These are phyloP conservation scores for Oophaga pumilio DNA, from an alignment of 2,113 vertebrate genomes.

Conservation along the genomic window DNA sequence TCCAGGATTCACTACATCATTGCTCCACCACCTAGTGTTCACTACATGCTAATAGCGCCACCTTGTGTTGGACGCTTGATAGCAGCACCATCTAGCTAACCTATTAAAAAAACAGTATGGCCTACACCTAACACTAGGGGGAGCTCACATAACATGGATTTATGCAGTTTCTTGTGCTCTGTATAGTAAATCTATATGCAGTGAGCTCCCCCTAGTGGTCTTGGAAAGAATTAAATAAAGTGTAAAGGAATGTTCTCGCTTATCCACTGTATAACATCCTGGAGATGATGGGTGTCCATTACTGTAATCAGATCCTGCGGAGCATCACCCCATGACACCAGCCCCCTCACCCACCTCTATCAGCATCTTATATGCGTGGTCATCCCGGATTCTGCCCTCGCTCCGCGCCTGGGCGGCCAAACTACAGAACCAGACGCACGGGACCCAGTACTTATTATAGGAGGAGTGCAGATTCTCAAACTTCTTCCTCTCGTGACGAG, in stretches of 20 bases:
- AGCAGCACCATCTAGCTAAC: background rate
- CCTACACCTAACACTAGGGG: background rate
- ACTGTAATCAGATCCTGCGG: background rate
- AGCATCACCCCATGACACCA: background rate
- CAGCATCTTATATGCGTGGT: constrained; percentile 85
- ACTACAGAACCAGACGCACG: constrained; percentile 91
- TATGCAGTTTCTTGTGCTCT: background rate
- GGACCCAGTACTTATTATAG: constrained; percentile 95
- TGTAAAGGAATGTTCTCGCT: too few species aligned
- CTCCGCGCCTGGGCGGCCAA: constrained; percentile 82
- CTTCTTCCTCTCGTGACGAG: constrained; percentile 86
- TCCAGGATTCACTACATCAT: too few species aligned
- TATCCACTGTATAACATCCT: too few species aligned
- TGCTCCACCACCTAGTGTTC: background rate
- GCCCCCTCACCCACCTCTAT: constrained; percentile 76
- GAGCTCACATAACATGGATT: background rate
- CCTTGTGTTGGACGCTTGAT: background rate
- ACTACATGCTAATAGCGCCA: background rate
- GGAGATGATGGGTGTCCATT: background rate
- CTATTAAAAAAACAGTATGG: background rate
- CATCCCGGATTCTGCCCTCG: constrained; percentile 86
- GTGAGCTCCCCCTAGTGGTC: background rate
- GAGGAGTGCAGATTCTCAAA: constrained; percentile 86
- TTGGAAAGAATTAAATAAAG: background rate
- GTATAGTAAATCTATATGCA: background rate